Conservation (phyloP, 2,797 vertebrate species). For the Anabacerthia variegaticeps region DNA sequence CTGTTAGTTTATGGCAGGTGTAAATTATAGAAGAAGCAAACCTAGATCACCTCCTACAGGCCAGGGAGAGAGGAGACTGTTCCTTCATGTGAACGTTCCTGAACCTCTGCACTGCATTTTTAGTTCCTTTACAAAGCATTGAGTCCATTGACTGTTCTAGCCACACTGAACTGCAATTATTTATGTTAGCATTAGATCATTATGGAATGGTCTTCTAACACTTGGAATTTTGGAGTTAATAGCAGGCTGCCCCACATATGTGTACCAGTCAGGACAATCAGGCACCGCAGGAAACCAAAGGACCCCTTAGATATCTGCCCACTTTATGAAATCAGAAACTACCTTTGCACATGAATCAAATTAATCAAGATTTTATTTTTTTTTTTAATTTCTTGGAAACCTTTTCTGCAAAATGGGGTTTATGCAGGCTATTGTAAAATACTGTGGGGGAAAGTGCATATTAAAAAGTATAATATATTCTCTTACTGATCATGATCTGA, state of each 20-base stretch:
- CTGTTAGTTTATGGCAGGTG: constrained; percentile 30
- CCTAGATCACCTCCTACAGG: constrained; percentile 42
- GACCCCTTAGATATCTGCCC: neutral
- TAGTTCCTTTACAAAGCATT: neutral
- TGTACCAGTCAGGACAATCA: neutral
- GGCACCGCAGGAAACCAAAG: neutral
- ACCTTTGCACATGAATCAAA: neutral
- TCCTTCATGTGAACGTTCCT: neutral
- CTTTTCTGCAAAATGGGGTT: neutral
- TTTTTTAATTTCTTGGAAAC: neutral
- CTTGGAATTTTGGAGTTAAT: neutral
- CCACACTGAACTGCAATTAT: neutral
- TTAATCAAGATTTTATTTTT: neutral
- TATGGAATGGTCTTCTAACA: neutral
- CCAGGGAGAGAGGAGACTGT: neutral
- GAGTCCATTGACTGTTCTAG: neutral
- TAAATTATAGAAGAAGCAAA: neutral
- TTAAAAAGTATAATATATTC: constrained; percentile 28
- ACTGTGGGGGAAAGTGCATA: neutral
- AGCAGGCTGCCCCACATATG: neutral
- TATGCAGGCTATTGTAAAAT: constrained; percentile 1
- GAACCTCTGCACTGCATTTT: neutral
- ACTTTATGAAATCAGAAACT: neutral
- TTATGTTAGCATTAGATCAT: neutral
- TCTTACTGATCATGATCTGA: constrained; percentile 47